Evolutionary conservation across 2,113 vertebrate genomes (phyloP).

Genomic region (Hipposideros armiger): DNA sequence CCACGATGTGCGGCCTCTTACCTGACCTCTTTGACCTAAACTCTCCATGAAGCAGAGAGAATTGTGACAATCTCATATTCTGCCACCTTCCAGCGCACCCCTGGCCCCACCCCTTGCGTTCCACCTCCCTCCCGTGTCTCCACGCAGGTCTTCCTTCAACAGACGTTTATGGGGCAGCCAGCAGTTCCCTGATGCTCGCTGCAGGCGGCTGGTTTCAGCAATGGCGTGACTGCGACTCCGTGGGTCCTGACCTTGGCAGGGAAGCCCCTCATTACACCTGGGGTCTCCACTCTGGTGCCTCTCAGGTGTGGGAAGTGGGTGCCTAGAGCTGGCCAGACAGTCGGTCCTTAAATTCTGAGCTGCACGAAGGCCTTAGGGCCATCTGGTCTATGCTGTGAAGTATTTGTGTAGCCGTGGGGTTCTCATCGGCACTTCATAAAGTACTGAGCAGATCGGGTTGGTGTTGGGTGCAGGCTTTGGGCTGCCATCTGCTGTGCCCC

Average conservation of each 20-base stretch:
- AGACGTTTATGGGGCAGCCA: neutral
- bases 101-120: too few relatives aligned
- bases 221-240: too few relatives aligned
- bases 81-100: too few relatives aligned
- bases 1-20: accelerated
- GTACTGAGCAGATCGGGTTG: too few relatives aligned
- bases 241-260: too few relatives aligned
- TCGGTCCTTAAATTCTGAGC: neutral
- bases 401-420: too few relatives aligned
- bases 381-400: too few relatives aligned
- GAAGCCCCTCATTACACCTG: neutral
- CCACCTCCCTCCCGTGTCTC: neutral
- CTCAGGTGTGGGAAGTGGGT: neutral
- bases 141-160: neutral
- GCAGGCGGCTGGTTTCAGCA: neutral
- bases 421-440: neutral
- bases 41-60: accelerated
- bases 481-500: too few relatives aligned
- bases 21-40: accelerated
- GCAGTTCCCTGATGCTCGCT: accelerated
- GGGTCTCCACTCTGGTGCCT: neutral
- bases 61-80: too few relatives aligned
- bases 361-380: neutral
- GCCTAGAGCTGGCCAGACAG: neutral
- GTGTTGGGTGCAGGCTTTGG: too few relatives aligned